These are phyloP conservation scores for Parasteatoda lunata DNA, from an alignment of 2,888 invertebrate species.

Conservation along the genomic window DNA sequence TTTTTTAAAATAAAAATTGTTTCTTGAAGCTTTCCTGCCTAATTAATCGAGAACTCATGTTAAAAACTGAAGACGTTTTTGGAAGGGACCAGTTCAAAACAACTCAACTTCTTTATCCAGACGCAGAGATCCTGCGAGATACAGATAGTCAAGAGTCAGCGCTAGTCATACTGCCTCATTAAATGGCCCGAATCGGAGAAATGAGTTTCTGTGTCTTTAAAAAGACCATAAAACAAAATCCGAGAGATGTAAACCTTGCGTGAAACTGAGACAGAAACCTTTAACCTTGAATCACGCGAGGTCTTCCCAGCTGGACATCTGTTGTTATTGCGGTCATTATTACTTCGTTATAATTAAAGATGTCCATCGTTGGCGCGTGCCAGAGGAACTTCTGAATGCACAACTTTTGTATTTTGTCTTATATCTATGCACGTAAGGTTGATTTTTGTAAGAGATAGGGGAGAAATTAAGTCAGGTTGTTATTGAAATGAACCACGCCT, in stretches of 20 bases:
- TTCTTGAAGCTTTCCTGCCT: too few relatives aligned
- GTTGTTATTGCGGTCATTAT: constrained; percentile 21
- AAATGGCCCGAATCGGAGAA: background rate
- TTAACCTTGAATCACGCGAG: constrained; percentile 49
- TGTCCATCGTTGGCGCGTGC: constrained; percentile 34
- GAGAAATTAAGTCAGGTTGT: background rate
- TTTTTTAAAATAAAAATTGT: too few relatives aligned
- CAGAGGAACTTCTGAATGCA: constrained; percentile 21
- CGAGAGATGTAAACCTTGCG: background rate
- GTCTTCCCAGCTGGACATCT: constrained; percentile 14
- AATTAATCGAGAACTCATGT: too few relatives aligned
- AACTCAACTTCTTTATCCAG: background rate
- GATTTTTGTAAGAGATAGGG: background rate
- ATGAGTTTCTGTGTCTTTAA: background rate
- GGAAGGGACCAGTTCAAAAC: background rate
- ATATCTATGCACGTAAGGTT: background rate
- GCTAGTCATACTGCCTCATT: background rate
- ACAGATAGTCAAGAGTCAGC: background rate
- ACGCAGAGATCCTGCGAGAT: background rate
- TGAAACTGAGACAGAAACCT: constrained; percentile 34
- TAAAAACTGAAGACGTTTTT: background rate
- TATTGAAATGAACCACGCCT: background rate
- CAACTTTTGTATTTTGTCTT: background rate
- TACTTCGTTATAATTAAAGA: constrained; percentile 43
- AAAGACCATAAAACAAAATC: constrained; percentile 7